Conservation (phyloP, 2,113 vertebrate species). For the Stercorarius parasiticus region DNA sequence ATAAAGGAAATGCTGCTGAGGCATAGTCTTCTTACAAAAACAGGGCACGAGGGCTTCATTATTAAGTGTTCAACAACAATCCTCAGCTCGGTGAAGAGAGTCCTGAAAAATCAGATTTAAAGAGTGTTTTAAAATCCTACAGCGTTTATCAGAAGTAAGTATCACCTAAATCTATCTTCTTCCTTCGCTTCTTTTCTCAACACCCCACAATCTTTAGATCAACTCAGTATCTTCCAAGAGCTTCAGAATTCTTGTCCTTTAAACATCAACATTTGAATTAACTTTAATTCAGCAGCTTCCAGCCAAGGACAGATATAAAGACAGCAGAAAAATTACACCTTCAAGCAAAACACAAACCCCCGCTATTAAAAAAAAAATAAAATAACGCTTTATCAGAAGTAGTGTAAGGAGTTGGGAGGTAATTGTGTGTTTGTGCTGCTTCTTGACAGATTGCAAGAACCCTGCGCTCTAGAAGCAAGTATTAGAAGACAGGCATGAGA, state of each 20-base stretch:
- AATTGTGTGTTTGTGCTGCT: neutral
- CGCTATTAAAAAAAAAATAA: neutral
- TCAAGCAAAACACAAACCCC: neutral
- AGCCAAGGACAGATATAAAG: neutral
- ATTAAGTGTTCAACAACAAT: conserved; percentile 94
- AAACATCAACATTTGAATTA: neutral
- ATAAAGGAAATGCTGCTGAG: conserved; percentile 95
- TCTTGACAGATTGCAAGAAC: neutral
- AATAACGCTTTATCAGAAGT: neutral
- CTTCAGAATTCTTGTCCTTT: neutral
- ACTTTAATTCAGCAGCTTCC: neutral
- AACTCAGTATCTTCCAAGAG: neutral
- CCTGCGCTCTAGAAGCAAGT: neutral
- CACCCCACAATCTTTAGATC: neutral
- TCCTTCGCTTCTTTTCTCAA: neutral
- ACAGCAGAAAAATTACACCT: neutral
- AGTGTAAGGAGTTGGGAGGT: neutral
- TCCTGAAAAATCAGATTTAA: conserved; percentile 76
- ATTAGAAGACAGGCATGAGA: neutral
- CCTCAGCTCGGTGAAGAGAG: conserved; percentile 92
- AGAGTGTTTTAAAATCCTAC: conserved; percentile 11
- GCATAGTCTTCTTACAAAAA: conserved; percentile 94
- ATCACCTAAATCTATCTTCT: neutral
- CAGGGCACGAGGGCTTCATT: conserved; percentile 94
- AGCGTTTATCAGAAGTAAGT: neutral